Evolutionary conservation across 1,140 invertebrate species (phyloP).

Genomic region (Drosophila azteca): DNA sequence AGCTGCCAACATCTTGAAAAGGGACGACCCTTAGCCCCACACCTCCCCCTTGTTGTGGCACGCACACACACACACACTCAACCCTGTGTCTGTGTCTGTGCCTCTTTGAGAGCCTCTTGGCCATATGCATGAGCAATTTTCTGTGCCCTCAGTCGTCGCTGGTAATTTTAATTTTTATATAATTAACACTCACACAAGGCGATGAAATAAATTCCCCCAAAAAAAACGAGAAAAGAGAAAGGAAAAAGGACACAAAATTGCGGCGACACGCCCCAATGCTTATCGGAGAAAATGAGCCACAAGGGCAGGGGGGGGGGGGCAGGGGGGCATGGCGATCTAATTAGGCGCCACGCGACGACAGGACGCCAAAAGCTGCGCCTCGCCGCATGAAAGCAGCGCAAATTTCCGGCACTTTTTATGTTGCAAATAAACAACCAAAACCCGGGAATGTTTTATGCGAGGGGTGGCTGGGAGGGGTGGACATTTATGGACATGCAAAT

Average conservation of each 20-base stretch:
- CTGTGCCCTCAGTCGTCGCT: not conserved
- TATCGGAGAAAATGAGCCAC: constrained; percentile 4
- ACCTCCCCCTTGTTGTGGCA: not conserved
- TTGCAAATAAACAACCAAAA: constrained; percentile 24
- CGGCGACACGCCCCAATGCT: constrained; percentile 46
- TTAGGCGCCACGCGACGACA: constrained; percentile 53
- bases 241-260: not conserved
- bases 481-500: not conserved
- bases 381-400: constrained; percentile 53
- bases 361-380: constrained; percentile 1
- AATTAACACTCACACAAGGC: constrained; percentile 26
- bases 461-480: too few species aligned
- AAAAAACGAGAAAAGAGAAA: too few species aligned
- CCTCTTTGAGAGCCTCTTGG: constrained; percentile 13
- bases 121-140: constrained; percentile 31
- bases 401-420: constrained; percentile 52
- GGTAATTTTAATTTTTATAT: constrained; percentile 44
- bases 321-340: constrained; percentile 41
- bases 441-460: not conserved
- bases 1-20: constrained; percentile 17
- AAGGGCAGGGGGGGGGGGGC: not conserved
- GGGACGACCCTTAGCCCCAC: constrained; percentile 4
- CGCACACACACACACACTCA: too few species aligned
- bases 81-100: not conserved
- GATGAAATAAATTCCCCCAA: not conserved